Base-by-base conservation (phyloP, 2,113 vertebrate species). In the Brachyhypopomus occidentalis region DNA sequence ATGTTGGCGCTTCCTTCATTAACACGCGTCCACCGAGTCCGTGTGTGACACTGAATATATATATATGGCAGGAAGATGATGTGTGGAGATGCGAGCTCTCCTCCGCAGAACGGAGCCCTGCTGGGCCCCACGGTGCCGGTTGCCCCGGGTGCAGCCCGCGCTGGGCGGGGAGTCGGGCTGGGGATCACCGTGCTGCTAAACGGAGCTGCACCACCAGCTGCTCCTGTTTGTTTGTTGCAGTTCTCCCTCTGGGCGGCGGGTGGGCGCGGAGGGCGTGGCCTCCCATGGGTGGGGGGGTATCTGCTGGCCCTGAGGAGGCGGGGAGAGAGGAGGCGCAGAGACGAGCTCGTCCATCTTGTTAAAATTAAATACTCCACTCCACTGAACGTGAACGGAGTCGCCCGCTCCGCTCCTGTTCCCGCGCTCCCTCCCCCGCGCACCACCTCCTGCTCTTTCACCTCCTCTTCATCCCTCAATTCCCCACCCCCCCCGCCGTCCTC, bases 331-430 rank as follows among this genome's bases (percentile, higher is more conserved):
- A 34, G 84, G 87, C 84, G 83, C 89, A 87, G 87, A 87, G 88
- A 91, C 87, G 83, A 91, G 90, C 91, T 93, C 91, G 86, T 94
- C 92, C 90, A 91, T 94, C 92, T 92, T 89, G 86, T 92, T 89
- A 89, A 52, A 92, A 94, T 94, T 91, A 94, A 92, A 93, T 90
- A 91, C 89, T 90, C 86, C 90, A 93, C 90, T 91, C 84, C 88
- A 83, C 80, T 89, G 91, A 91, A 89, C 89, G 89, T 84, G 87
- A 92, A 92, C 89, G 60, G 79, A 87, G 81, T 84, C 77, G 74
- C 85, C 84, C 80, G 89, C 85, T 79, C 64, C 38, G 41, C 79
- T 69, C 84, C 73, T 11, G 45, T 67, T 74, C 55, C 5, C n/a
- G 22, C 9, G 55, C 77, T 76, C 59, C 77, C 84, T 70, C 79